Evolutionary conservation across 2,888 invertebrate species (phyloP), one percentile per base, ranked within the genome.

Genomic region (Caenorhabditis sinica): DNA sequence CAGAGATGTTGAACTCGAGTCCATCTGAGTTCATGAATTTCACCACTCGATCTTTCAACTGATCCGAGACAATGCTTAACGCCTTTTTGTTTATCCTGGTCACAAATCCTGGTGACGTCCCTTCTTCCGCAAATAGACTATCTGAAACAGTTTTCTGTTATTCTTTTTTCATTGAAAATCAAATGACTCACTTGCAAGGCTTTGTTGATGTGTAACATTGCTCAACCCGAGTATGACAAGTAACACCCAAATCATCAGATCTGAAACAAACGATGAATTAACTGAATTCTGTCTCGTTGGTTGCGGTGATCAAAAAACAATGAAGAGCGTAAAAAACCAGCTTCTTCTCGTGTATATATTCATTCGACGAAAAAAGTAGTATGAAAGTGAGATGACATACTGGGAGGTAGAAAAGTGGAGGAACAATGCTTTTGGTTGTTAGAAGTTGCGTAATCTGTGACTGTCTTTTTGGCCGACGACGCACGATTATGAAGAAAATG

Each of bases 21-120:
- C 91, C 91, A 30, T 90, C 91, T 49, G 89, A 86, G 30, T 89
- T 86, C 89, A 92, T 90, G 69, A 92, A 92, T 71, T 90, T 89
- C 17, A 84, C 40, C 43, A 91, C 91, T 25, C 92, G 86, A 43
- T 90, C 89, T 60, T 87, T 85, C 61, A 91, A 81, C 53, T 91
- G 92, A 40, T 91, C 90, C 8, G 86, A 74, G 2, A 90, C 79
- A 40, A 91, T 86, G 33, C 82, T 87, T 65, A 91, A 82, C 11
- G 86, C 91, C 68, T 87, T 90, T 33, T 87, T 87, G 65, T 89
- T 90, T 33, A 92, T 83, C 65, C 87, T 72, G 9, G 90, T 87
- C 17, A 89, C 87, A 80, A 92, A 92, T 73, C 92, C 92, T 17
- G 92, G 84, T 65, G 90, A 84, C 15, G 90, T 91, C 60, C 91